Base-by-base conservation (phyloP, 92 coral and sea anemone species). In the Phenganax stokvisi region DNA sequence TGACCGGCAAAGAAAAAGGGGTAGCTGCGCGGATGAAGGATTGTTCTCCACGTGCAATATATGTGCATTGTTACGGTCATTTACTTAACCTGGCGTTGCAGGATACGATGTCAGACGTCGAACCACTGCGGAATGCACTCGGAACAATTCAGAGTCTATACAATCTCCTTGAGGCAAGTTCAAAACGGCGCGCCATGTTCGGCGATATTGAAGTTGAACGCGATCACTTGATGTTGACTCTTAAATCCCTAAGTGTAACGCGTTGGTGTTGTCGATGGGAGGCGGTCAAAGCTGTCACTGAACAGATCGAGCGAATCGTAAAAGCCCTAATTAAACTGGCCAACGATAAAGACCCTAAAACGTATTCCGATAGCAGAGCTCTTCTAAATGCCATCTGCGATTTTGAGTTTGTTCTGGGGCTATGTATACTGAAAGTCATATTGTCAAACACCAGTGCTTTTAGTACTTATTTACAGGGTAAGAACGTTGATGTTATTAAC, bases 61-160 rank as follows among this genome's bases (percentile, higher is more conserved):
- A 79, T 58, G 80, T 71, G 51, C 87, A 78, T 58, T 85, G 84
- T 79, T 85, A 85, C 84, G 84, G 84, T 69, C 84, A 85, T 79
- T 75, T 70, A 37, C 80, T 85, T 58, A 85, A 79, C 54, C 73
- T 78, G 54, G 84, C 74, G 55, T 77, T 78, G 71, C 83, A 85
- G 75, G 84, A 85, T 72, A 85, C 87, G 68, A 79, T 79, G 87
- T 65, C 84, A 76, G 62, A 74, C 67, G 65, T 75, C 67, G 84
- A 84, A 84, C 83, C 84, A 56, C 47, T 77, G 77, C 69, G 87
- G n/a, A 77, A 76, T 72, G 79, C 83, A n/a, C 84, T 84, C 56
- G 72, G 72, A 68, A 78, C 58, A 53, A 56, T 84, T 56, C 83
- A 84, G 75, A 63, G 67, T 77, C 78, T 77, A 56, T 84, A 63